Evolutionary conservation across 2,888 invertebrate genomes (phyloP).

Genomic region (Stictocephala bisonia): DNA sequence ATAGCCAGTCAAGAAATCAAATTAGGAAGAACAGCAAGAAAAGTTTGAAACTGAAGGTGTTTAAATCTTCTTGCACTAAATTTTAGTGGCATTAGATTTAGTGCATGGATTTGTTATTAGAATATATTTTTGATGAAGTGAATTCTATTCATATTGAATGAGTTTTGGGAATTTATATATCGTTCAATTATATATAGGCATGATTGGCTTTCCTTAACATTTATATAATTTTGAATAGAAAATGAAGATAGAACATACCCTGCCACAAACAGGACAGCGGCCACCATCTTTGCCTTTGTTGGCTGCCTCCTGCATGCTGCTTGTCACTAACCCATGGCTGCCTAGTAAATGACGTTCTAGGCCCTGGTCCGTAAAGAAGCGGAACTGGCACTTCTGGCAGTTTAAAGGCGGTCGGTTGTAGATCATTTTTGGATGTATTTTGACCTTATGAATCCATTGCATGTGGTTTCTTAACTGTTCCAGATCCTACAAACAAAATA

Average conservation of each 20-base stretch:
- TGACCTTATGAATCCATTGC: slow-evolving; percentile 98
- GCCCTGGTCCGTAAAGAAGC: slow-evolving; percentile 96
- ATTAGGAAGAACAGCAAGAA: too few species aligned
- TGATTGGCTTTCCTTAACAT: too few species aligned
- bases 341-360: slow-evolving; percentile 94
- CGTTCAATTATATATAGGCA: too few species aligned
- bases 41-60: too few species aligned
- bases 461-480: slow-evolving; percentile 95
- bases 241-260: slow-evolving; percentile 81
- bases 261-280: slow-evolving; percentile 93
- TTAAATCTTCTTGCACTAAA: too few species aligned
- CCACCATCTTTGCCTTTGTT: slow-evolving; percentile 95
- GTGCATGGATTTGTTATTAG: too few species aligned
- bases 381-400: slow-evolving; percentile 95
- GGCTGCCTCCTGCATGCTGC: slow-evolving; percentile 95
- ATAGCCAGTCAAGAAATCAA: too few species aligned
- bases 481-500: slow-evolving; percentile 78
- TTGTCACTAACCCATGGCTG: slow-evolving; percentile 93
- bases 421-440: slow-evolving; percentile 96
- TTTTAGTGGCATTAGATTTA: too few species aligned
- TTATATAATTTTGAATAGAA: too few species aligned
- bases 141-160: too few species aligned
- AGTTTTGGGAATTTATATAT: too few species aligned
- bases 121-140: too few species aligned
- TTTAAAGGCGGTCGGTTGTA: slow-evolving; percentile 93